Evolutionary conservation across 1,140 invertebrate species (phyloP).

Genomic region (Holcopasites calliopsidis): DNA sequence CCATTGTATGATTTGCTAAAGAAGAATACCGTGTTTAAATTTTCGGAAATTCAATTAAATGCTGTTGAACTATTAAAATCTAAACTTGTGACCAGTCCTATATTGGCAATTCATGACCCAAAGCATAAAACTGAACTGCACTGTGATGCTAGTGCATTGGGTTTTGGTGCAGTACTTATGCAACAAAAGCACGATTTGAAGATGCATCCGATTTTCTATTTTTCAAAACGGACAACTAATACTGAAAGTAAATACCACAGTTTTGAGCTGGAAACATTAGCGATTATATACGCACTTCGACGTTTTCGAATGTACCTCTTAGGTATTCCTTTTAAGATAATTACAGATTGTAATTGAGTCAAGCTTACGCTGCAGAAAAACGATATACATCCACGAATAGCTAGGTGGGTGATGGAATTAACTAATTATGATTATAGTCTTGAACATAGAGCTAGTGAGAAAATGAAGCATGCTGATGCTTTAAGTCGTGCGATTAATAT

Average conservation of each 20-base stretch:
- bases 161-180: neutral
- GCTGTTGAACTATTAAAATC: neutral
- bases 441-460: constrained; percentile 38
- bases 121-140: neutral
- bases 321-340: neutral
- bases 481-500: neutral
- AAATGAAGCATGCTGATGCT: neutral
- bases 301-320: neutral
- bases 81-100: neutral
- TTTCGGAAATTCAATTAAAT: neutral
- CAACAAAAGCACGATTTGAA: neutral
- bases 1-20: constrained; percentile 23
- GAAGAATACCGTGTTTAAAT: constrained; percentile 2
- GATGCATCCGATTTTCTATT: neutral
- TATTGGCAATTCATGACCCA: neutral
- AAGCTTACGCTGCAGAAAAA: neutral
- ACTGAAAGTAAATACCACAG: neutral
- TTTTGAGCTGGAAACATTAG: neutral
- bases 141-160: neutral
- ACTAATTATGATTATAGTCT: neutral
- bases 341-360: neutral
- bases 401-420: neutral
- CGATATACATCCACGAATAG: neutral
- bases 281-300: neutral
- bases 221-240: neutral